Base-by-base conservation (phyloP, 2,113 vertebrate genomes). In the Oenanthe oenanthe region DNA sequence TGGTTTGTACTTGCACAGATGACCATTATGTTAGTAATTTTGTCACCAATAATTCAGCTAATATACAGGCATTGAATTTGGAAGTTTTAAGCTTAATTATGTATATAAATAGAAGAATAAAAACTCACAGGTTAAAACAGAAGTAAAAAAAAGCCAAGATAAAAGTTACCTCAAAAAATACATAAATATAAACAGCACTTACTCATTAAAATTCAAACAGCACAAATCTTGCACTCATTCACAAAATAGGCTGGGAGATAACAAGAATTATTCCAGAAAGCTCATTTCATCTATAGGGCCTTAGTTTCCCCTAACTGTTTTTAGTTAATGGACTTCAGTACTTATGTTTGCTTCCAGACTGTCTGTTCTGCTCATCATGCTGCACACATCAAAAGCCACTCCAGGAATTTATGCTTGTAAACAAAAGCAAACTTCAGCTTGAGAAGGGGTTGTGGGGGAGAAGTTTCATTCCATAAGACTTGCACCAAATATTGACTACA, bases 381-480 rank as follows among this genome's bases (percentile, higher is more conserved):
- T 73, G 24, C 9, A 72, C 20, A 51, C 12, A 57, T 7, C 26
- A 34, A 85, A 94, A 57, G 29, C 10, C n/a, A 70, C 12, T 61
- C 17, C 8, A 53, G n/a, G 17, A 75, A 62, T 32, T 43, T 32
- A 61, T 0, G 2, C n/a, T 61, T 58, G 24, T 53, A 76, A 79
- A 53, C 17, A 81, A 81, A 86, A 75, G 3, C 4, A 79, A 58
- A 83, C 11, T 42, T 85, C 40, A 36, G 19, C 6, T 4, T 9
- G 24, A 58, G 14, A 48, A 22, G 1, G 31, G 29, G 53, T 12
- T 17, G 29, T 4, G 17, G 3, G 19, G 5, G 2, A 1, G 4
- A 21, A 50, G 4, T 60, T 54, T 68, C 34, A 17, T 81, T 88
- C 34, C n/a, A 62, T n/a, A 74, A 45, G 34, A 31, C 32, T 58